Evolutionary conservation across 35 echinoderm and acorn worm species (phyloP).

Genomic region (Nesometra sesokonis): DNA sequence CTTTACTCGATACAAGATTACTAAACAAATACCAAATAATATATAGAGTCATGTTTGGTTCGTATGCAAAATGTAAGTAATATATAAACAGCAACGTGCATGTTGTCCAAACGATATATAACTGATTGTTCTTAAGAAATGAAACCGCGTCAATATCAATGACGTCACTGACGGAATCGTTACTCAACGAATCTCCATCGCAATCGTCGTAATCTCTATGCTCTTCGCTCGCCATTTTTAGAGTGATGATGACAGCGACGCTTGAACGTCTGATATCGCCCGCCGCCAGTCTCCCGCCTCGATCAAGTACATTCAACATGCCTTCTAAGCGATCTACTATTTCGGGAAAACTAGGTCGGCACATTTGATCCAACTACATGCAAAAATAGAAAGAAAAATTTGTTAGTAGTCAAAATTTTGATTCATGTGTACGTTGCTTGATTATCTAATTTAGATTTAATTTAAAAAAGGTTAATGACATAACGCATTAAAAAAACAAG

Average conservation of each 20-base stretch:
- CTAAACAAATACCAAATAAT: background rate
- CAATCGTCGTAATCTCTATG: background rate
- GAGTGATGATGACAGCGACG: background rate
- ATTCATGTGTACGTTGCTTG: too few species aligned
- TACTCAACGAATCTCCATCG: background rate
- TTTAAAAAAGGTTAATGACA: background rate
- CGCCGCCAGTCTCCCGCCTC: background rate
- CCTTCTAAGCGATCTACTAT: constrained; percentile 1
- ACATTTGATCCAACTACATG: constrained; percentile 13
- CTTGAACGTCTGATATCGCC: background rate
- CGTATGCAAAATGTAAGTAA: background rate
- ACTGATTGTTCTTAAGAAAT: background rate
- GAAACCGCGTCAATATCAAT: background rate
- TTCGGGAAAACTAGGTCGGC: constrained; percentile 17
- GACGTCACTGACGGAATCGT: background rate
- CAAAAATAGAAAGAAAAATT: background rate
- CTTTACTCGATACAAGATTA: background rate
- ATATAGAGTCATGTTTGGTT: background rate
- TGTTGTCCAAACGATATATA: background rate
- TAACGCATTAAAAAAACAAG: background rate
- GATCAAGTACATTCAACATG: background rate
- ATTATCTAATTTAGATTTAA: background rate
- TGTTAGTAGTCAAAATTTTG: too few species aligned
- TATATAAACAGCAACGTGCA: background rate
- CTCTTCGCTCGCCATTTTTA: background rate